Conservation (phyloP, 2,888 invertebrate species). For the Xylocampa areola region DNA sequence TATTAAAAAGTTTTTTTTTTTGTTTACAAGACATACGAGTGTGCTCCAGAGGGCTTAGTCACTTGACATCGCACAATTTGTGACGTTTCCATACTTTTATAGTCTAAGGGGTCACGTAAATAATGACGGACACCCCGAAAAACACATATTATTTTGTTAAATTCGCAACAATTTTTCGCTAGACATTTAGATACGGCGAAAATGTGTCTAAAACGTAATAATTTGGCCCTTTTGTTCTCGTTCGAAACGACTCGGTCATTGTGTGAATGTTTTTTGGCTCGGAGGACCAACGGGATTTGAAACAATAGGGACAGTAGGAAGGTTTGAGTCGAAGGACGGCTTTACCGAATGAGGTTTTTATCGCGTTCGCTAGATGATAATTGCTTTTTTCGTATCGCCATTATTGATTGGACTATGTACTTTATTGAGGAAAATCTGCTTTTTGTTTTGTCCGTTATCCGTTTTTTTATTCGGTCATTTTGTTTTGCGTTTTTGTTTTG, state of each 20-base stretch:
- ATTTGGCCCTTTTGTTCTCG: constrained; percentile 63
- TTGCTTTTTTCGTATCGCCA: constrained; percentile 41
- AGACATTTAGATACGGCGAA: constrained; percentile 28
- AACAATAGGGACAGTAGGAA: constrained; percentile 48
- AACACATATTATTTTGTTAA: constrained; percentile 9
- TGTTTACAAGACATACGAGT: too few species aligned
- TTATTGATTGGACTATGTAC: constrained; percentile 51
- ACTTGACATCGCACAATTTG: too few species aligned
- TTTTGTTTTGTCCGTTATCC: constrained; percentile 8
- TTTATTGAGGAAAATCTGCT: constrained; percentile 43
- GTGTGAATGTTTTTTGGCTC: constrained; percentile 64
- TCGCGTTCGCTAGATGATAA: constrained; percentile 48
- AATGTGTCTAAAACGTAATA: constrained; percentile 58
- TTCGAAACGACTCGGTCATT: constrained; percentile 58
- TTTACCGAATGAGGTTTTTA: constrained; percentile 48
- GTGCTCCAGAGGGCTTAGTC: too few species aligned
- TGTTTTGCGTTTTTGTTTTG: not conserved
- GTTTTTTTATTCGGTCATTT: constrained; percentile 10
- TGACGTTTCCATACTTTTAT: not conserved
- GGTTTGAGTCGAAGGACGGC: constrained; percentile 32
- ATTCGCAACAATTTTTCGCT: constrained; percentile 27
- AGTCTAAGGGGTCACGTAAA: too few species aligned
- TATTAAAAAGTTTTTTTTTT: too few species aligned
- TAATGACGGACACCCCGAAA: constrained; percentile 7
- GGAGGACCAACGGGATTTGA: constrained; percentile 35